Base-by-base conservation (phyloP, 64 coral and sea anemone species). In the Stichodactyla helianthus region DNA sequence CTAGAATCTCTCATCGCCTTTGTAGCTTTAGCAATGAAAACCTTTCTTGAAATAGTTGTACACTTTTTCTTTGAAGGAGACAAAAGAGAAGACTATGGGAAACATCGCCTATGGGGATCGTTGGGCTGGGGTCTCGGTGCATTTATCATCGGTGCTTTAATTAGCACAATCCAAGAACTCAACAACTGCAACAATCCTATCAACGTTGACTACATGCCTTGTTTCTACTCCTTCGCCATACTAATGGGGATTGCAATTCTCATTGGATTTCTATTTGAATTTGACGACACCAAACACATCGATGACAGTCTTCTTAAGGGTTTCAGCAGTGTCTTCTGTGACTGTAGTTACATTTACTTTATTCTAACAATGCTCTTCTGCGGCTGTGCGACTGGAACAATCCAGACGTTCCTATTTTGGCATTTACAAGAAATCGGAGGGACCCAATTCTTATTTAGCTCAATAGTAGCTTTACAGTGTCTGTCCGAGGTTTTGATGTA, bases 351-450 rank as follows among this genome's bases (percentile, higher is more conserved):
- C 18, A 71, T 98, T 8, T 94, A 87, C 50, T 92, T 98, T 53
- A 91, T 94, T 12, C 51, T 94, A 68, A 98, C 92, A 0, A 76
- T 94, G 27, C 85, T 94, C 11, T 87, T 92, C 17, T 98, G 93
- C 77, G 95, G 95, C 6, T 83, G 83, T 77, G 93, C 95, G 18
- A 77, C 89, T 44, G 95, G 95, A 10, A 87, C 87, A 25, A 61
- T 90, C 27, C 92, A 98, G 65, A 92, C 95, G 3, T 98, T 98
- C 63, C 70, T 98, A 12, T 86, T 94, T 79, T 98, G 95, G 95
- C 92, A 94, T 62, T 54, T 94, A 16, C 92, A 92, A 71, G 92
- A 98, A 57, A 60, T 98, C 20, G 95, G 95, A n/a, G 95, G 95
- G 13, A 92, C 92, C 17, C 95, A 98, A 70, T 89, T 98, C 77